phyloP scores from a whole-genome alignment of 2,113 vertebrate genomes.

The Aegithalos caudatus region DNA sequence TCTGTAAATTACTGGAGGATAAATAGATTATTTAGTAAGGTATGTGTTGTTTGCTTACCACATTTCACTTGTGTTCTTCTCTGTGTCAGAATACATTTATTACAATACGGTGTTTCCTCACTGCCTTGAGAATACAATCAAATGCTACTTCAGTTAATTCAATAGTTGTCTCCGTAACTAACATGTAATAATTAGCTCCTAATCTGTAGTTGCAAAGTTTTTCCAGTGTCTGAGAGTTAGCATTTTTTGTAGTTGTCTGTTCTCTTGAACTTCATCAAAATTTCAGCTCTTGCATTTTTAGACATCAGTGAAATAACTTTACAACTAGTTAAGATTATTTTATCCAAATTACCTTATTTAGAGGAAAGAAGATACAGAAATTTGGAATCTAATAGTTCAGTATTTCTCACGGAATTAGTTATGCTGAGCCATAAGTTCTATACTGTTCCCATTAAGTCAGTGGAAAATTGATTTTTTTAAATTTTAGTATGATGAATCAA shows the following conservation, averaged over 20 bases:
- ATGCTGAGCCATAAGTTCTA: not conserved
- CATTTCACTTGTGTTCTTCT: not conserved
- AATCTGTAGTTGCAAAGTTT: not conserved
- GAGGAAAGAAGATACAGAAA: not conserved
- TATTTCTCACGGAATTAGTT: not conserved
- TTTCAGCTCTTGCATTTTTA: not conserved
- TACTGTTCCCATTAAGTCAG: not conserved
- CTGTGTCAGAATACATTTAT: not conserved
- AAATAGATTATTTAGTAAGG: not conserved
- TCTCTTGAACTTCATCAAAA: not conserved
- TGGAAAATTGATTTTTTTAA: not conserved
- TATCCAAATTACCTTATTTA: not conserved
- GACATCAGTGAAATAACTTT: not conserved
- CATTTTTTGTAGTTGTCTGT: not conserved
- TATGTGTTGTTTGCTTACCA: not conserved
- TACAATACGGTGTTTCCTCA: not conserved
- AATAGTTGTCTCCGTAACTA: not conserved
- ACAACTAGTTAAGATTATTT: not conserved
- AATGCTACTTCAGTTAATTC: not conserved
- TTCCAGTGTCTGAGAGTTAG: not conserved
- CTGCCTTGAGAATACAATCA: not conserved
- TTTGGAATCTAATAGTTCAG: not conserved
- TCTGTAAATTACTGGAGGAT: not conserved
- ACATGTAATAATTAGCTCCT: not conserved
- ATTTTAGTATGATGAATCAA: not conserved